phyloP scores from a whole-genome alignment of 2,888 invertebrate genomes.

The Anodontia alba region DNA sequence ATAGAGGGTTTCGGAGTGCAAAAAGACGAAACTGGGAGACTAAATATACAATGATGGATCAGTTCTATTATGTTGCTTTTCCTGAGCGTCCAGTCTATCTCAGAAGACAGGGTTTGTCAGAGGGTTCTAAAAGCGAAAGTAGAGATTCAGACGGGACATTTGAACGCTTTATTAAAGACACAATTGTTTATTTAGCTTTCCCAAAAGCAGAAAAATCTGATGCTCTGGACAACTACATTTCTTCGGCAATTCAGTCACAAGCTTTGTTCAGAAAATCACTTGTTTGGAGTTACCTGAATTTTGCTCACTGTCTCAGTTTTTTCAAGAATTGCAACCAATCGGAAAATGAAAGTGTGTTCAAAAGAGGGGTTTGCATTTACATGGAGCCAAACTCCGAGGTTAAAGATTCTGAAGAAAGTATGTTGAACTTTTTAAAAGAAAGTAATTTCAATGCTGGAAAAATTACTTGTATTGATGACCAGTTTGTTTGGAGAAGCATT shows the following conservation, averaged over 20 bases:
- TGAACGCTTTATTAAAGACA: neutral
- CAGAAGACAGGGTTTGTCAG: neutral
- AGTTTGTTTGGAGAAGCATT: neutral
- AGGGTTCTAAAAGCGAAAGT: conserved; percentile 50
- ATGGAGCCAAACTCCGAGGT: neutral
- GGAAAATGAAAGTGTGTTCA: neutral
- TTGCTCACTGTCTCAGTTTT: conserved; percentile 22
- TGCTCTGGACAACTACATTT: conserved; percentile 21
- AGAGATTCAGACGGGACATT: conserved; percentile 11
- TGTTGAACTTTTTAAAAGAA: neutral
- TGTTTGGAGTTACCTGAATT: conserved; percentile 17
- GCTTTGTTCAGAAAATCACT: conserved; percentile 32
- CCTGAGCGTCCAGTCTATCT: conserved; percentile 41
- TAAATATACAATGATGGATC: neutral
- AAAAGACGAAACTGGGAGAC: no score
- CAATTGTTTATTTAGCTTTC: conserved; percentile 29
- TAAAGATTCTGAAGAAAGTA: neutral
- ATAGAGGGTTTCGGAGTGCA: neutral
- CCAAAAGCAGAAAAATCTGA: neutral
- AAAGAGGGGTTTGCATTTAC: conserved; percentile 21
- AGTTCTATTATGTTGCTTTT: conserved; percentile 35
- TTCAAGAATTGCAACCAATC: neutral
- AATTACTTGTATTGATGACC: neutral
- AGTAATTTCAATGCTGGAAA: neutral
- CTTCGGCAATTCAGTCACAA: conserved; percentile 39